Evolutionary conservation across 2,113 vertebrate genomes (phyloP), one percentile per base, ranked within the genome.

Genomic region (Caracal caracal): DNA sequence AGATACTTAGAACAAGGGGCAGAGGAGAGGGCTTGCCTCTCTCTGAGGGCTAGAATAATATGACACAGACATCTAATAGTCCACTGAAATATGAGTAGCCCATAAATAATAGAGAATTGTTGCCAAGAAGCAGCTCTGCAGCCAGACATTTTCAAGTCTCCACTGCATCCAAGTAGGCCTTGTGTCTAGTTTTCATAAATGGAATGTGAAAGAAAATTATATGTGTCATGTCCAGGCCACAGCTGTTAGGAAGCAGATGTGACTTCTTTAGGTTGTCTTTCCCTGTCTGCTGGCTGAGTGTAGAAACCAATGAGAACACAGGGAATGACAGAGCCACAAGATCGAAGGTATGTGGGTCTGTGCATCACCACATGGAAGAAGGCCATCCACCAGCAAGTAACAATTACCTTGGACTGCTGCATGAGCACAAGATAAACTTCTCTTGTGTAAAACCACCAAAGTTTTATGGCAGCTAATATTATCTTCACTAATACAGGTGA

Each of bases 41-140:
- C 63, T 91, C 12, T 87, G 68, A 96, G 81, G 35, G 26, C 35
- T 91, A 71, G 40, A 37, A 56, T 68, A 94, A 79, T 68, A 51
- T 68, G 40, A 81, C 73, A 49, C 33, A 70, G 65, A 51, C 26
- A 75, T 51, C 17, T 78, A 90, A n/a, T 24, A 87, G 75, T 51
- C 49, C 28, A 35, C 35, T 90, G 89, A 96, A 83, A 71, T 35
- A 22, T 51, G 81, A 93, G 49, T 35, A 59, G 12, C 7, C 33
- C 40, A 49, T 83, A 90, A 92, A 75, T 80, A 90, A 75, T 49
- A 75, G 5, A 56, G 53, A 93, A 49, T 70, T 94, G 81, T 90
- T 59, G 40, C 76, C 56, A 91, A 90, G 92, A 75, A 92, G n/a
- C 16, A 79, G 63, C 49, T 75, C 56, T 33, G 84, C 19, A 84